Evolutionary conservation across 2,113 vertebrate species (phyloP), one percentile per base, ranked within the genome.

Genomic region (Amazona vittata): DNA sequence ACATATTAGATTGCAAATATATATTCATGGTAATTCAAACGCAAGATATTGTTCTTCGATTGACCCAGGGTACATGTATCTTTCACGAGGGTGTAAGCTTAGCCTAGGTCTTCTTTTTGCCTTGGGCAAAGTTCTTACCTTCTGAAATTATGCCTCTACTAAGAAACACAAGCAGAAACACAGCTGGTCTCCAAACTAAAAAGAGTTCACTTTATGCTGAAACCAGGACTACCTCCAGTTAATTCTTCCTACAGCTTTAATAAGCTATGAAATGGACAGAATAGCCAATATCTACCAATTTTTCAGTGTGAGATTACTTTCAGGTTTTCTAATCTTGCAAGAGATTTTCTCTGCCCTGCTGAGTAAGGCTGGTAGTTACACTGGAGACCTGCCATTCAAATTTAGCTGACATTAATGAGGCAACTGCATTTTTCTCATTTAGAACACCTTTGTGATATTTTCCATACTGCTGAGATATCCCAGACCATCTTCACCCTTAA

Each of bases 21-120:
- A 16, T 29, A 31, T 52, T 21, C 12, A 2, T 14, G 12, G 8
- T 33, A 77, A 69, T 74, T 64, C 3, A 83, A 71, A 37, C 68
- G 11, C 24, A 64, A 77, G 22, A 31, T 12, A n/a, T 3, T 12
- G 4, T 35, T 90, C 21, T 43, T 71, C 0, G 0, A 3, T n/a
- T 63, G 17, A 71, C 26, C 6, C 6, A 16, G 3, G 6, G 4
- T 65, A 33, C 46, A 18, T 7, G 5, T 15, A 73, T 64, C 10
- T 5, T 94, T 80, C 49, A 35, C 5, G 13, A 43, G 5, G 10
- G 5, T 86, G 41, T 12, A 10, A 64, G 13, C 2, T 83, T 79
- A 88, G 5, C 20, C 53, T 39, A 21, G 7, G 24, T 80, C 49
- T 81, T 93, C 49, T 15, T 26, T 20, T 65, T 52, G 22, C n/a